Evolutionary conservation across 1,140 invertebrate genomes (phyloP).

Genomic region (Caenorhabditis inopinata): DNA sequence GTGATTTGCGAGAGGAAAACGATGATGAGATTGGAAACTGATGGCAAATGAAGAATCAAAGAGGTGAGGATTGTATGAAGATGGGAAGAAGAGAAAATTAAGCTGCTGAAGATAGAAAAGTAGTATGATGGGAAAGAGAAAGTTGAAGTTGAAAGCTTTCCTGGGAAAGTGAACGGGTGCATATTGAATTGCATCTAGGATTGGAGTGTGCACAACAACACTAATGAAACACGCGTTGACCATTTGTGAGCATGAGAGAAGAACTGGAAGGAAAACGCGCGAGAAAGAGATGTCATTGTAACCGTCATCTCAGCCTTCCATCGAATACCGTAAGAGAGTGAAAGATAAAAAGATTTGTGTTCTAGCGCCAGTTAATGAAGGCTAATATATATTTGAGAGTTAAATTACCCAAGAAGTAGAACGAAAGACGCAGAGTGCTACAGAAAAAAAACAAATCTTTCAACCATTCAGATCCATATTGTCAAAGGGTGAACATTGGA

Average conservation of each 20-base stretch:
- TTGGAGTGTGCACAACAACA: not conserved
- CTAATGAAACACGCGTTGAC: not conserved
- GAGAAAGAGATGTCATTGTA: not conserved
- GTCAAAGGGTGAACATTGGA: not conserved
- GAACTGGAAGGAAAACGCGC: not conserved
- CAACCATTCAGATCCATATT: conserved; percentile 6
- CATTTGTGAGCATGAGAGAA: not conserved
- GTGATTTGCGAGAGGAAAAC: not conserved
- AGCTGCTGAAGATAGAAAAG: not conserved
- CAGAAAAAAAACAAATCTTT: too few species aligned
- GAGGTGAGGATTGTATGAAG: not conserved
- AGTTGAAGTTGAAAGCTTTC: conserved; percentile 22
- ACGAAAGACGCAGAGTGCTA: not conserved
- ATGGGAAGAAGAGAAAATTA: not conserved
- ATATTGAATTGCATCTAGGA: conserved; percentile 23
- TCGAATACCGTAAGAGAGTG: not conserved
- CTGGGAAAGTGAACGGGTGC: conserved; percentile 22
- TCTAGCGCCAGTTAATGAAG: conserved; percentile 16
- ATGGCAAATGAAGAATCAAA: conserved; percentile 22
- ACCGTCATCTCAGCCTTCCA: conserved; percentile 3
- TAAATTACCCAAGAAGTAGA: not conserved
- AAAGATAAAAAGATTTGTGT: not conserved
- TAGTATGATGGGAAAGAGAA: conserved; percentile 24
- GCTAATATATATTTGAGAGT: not conserved
- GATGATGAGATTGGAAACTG: conserved; percentile 17